These are phyloP conservation scores for Myathropa florea DNA, from an alignment of 2,888 invertebrate genomes.

Conservation along the genomic window DNA sequence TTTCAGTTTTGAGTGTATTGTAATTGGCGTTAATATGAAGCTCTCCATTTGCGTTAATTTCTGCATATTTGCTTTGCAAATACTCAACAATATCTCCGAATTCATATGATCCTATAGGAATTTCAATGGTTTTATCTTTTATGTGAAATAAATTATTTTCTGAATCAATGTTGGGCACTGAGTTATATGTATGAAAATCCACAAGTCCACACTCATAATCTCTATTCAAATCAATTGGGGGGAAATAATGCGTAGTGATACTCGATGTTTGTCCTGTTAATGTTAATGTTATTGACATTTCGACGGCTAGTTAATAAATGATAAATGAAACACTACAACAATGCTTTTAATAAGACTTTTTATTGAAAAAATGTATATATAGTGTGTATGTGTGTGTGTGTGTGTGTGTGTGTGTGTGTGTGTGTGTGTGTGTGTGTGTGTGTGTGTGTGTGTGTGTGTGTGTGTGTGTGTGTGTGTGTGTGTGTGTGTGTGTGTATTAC, in stretches of 20 bases:
- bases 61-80: slow-evolving; percentile 20
- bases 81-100: slow-evolving; percentile 73
- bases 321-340: slow-evolving; percentile 20
- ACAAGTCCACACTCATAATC: slow-evolving; percentile 74
- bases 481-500: too few relatives aligned
- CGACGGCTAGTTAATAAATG: too few relatives aligned
- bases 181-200: slow-evolving; percentile 71
- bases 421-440: too few relatives aligned
- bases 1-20: slow-evolving; percentile 48
- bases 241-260: slow-evolving; percentile 38
- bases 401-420: too few relatives aligned
- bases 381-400: too few relatives aligned
- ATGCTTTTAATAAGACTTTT: too few relatives aligned
- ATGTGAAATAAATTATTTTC: slow-evolving; percentile 75
- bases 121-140: slow-evolving; percentile 65
- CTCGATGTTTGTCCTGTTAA: slow-evolving; percentile 69
- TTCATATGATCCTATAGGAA: slow-evolving; percentile 75
- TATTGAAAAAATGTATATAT: too few relatives aligned
- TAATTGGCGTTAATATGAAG: too few relatives aligned
- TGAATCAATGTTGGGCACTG: slow-evolving; percentile 76
- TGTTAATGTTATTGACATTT: too few relatives aligned
- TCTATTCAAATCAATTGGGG: slow-evolving; percentile 37
- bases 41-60: too few relatives aligned
- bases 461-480: too few relatives aligned
- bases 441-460: too few relatives aligned